Conservation (phyloP, 2,797 vertebrate species). For the Acanthopagrus latus region DNA sequence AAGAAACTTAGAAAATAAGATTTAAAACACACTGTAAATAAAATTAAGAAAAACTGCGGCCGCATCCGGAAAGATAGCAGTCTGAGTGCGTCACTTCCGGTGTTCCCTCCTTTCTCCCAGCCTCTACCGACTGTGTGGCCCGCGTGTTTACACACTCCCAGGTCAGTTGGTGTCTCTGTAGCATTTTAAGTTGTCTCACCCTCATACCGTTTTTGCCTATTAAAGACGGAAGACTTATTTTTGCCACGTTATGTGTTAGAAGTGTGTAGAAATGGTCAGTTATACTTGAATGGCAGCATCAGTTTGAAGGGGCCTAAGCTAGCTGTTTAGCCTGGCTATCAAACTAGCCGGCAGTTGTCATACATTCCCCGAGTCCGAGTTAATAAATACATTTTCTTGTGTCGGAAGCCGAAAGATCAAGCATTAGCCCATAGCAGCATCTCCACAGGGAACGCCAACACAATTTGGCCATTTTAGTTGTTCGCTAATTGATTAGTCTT, state of each 20-base stretch:
- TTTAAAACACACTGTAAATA: no score
- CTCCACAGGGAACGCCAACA: fast-evolving
- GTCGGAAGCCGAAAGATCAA: neutral
- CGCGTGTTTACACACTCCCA: conserved; percentile 81
- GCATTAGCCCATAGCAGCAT: neutral
- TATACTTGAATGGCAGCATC: neutral
- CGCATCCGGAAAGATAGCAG: conserved; percentile 1
- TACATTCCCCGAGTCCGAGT: neutral
- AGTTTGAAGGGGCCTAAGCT: conserved; percentile 50
- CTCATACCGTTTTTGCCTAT: fast-evolving
- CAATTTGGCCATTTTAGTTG: no score
- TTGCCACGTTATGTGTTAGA: fast-evolving
- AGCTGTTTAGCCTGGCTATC: conserved; percentile 59
- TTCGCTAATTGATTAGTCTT: no score
- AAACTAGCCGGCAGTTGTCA: conserved; percentile 36
- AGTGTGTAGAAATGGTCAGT: neutral
- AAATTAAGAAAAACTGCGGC: neutral
- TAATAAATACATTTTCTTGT: no score
- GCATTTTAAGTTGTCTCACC: neutral
- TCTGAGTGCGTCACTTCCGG: conserved; percentile 67
- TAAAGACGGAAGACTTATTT: fast-evolving
- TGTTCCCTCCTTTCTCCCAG: conserved; percentile 57
- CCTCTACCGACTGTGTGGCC: conserved; percentile 55
- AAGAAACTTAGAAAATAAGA: neutral
- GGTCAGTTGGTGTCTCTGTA: conserved; percentile 61